Evolutionary conservation across 2,888 invertebrate genomes (phyloP), one percentile per base, ranked within the genome.

Genomic region (Hemaris fuciformis): DNA sequence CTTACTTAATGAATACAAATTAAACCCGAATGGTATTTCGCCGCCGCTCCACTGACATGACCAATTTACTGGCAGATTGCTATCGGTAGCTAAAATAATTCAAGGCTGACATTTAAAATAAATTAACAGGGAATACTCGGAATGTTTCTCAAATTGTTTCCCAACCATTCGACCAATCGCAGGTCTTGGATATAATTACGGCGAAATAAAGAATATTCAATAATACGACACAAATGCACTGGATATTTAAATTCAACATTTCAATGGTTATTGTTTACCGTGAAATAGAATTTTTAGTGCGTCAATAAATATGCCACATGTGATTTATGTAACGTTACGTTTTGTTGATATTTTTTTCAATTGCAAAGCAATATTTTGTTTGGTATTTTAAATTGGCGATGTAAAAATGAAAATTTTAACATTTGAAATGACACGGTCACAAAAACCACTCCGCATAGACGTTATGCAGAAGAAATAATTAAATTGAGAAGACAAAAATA

Each of bases 1-100:
- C 88, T 84, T 69, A 89, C 89, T 80, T 57, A 78, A 64, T 15
- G 84, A 73, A 70, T 76, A 89, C 67, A 82, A 85, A 74, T 89
- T 82, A 56, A 78, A 85, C 8, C 73, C 77, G 53, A 74, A 88
- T 5, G 87, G 87, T 67, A 89, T 84, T 8, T 57, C 65, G 0
- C 87, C 87, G 1, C 69, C 62, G 23, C 62, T 74, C 88, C 88
- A 89, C 0, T 77, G 65, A 62, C 77, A 76, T 1, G 87, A 87
- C 87, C 87, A 89, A 66, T 75, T 72, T 25, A 1, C 0, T 0
- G 86, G 84, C 34, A 83, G 57, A 46, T 61, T 23, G 18, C 31
- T 60, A 48, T 57, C 31, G 5, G 57, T 62, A 62, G 3, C 76
- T 76, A 67, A 71, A 80, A 79, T 60, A 74, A 75, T 74, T 67